phyloP scores from a whole-genome alignment of 2,888 invertebrate genomes.

The Pseudococcus jackbeardsleyi region DNA sequence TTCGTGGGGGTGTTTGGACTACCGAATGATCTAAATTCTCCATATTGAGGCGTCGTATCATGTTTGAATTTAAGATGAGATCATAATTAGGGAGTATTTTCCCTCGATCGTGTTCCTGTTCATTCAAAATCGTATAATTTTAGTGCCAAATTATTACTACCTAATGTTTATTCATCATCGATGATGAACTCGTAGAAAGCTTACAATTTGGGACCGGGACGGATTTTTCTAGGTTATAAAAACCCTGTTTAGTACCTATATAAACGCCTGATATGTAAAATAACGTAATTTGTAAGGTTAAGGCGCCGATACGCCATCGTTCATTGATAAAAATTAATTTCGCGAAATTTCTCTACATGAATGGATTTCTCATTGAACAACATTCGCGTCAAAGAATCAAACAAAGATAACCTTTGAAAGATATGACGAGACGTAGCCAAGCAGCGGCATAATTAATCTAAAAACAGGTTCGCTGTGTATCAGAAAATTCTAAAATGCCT shows the following conservation, averaged over 20 bases:
- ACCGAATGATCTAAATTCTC: not conserved
- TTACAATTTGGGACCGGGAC: not conserved
- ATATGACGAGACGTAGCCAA: not conserved
- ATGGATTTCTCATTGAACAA: slow-evolving; percentile 43
- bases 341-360: slow-evolving; percentile 42
- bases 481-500: slow-evolving; percentile 36
- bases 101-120: no score
- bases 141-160: not conserved
- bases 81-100: no score
- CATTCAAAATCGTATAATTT: not conserved
- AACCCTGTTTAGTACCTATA: not conserved
- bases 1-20: not conserved
- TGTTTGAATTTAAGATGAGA: no score
- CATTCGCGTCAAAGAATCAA: not conserved
- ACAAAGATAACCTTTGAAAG: slow-evolving; percentile 26
- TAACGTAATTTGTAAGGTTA: not conserved
- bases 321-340: slow-evolving; percentile 52
- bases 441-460: not conserved
- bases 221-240: slow-evolving; percentile 7
- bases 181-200: not conserved
- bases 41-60: not conserved
- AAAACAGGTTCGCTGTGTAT: slow-evolving; percentile 22
- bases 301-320: slow-evolving; percentile 34
- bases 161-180: not conserved
- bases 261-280: not conserved